These are phyloP conservation scores for Chrysotoxum bicinctum DNA, from an alignment of 2,888 invertebrate genomes.

Conservation along the genomic window DNA sequence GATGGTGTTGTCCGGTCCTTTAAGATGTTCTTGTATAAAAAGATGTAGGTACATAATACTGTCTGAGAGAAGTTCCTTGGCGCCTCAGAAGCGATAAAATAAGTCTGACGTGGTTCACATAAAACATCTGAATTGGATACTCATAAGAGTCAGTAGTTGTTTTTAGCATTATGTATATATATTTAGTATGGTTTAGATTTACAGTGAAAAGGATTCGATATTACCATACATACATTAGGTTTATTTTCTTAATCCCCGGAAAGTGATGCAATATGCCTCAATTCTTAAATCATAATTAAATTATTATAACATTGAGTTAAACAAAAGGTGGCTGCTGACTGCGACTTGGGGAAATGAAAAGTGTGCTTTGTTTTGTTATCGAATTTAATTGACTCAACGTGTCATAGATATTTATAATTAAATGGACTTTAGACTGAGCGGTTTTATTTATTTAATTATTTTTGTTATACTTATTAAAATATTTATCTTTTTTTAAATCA, in stretches of 20 bases:
- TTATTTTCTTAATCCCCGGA: not conserved
- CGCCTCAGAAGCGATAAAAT: not conserved
- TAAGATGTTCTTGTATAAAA: not conserved
- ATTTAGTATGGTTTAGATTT: not conserved
- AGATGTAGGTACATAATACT: not conserved
- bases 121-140: not conserved
- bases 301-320: not conserved
- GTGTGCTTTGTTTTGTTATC: not conserved
- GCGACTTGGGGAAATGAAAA: too few relatives aligned
- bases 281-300: not conserved
- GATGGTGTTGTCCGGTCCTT: not conserved
- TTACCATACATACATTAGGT: not conserved
- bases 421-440: not conserved
- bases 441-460: not conserved
- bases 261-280: not conserved
- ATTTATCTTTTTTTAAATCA: not conserved
- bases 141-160: not conserved
- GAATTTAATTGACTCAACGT: not conserved
- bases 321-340: not conserved
- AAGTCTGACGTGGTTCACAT: not conserved
- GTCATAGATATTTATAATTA: not conserved
- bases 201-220: not conserved
- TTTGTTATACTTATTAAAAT: not conserved
- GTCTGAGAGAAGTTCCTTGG: not conserved
- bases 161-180: not conserved